Evolutionary conservation across 2,113 vertebrate species (phyloP), one percentile per base, ranked within the genome.

Genomic region (Myxocyprinus asiaticus): DNA sequence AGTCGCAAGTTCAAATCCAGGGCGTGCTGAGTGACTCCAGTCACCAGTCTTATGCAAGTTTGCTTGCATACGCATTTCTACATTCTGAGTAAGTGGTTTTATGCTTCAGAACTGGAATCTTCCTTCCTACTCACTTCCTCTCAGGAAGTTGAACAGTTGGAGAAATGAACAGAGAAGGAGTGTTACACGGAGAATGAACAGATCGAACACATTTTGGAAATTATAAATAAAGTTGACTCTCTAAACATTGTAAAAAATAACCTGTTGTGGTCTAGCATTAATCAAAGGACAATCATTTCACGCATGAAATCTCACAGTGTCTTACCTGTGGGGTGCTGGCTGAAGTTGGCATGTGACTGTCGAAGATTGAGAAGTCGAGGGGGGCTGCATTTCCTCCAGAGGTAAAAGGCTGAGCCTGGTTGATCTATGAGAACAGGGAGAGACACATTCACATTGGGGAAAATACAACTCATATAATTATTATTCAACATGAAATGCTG

Each of bases 341-440:
- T 58, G 92, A 82, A 48, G 86, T 85, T 10, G 94, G 92, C 48
- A 95, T 94, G 7, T 95, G 95, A 33, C 93, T 91, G 84, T 99
- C 97, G 17, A 99, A 95, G 90, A 97, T 95, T 56, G 96, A 93
- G 79, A 98, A 88, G 88, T 99, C 96, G 14, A 94, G 85, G 74
- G 91, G 72, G 45, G 91, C 88, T 6, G 89, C 92, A 88, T 94
- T 94, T 86, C 92, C 95, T 0, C 88, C 90, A 79, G 87, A 92
- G 50, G 91, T 82, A 83, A 93, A 72, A 7, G 86, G 78, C 68
- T 48, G 88, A 76, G 79, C 9, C 69, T 84, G 77, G 50, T 61
- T 4, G 9, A 89, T 0, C 90, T 91, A 77, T 0, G 10, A 17
- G 44, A 53, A 66, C 9, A 70, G 6, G 6, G 44, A 43, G n/a